Base-by-base conservation (phyloP, 2,888 invertebrate genomes). In the Hydropsyche betteni region DNA sequence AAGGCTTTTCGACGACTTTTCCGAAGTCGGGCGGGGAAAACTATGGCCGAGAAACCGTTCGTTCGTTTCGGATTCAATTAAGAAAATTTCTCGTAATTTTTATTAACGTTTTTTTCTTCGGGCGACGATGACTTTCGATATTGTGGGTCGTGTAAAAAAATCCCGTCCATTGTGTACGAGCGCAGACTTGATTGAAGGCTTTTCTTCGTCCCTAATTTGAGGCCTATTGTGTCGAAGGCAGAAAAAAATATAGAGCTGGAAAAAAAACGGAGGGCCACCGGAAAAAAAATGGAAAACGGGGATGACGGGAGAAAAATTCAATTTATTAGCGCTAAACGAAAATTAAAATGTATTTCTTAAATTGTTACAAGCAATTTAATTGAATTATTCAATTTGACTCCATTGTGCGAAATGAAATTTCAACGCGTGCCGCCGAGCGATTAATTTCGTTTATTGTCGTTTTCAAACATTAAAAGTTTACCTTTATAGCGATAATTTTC, bases 301-400 rank as follows among this genome's bases (percentile, higher is more conserved):
- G 16, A n/a, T 1, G 6, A 7, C 16, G 55, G 16, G 5, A n/a
- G 16, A n/a, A 55, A 55, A 55, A 55, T 55, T 55, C 55, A 55
- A 55, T 55, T 55, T 55, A 55, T 55, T 55, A 55, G n/a, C n/a
- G 55, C 55, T 14, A 55, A 55, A 55, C 16, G 55, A 55, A 55
- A 55, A 55, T 55, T 55, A 55, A 55, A 55, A 55, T 55, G 55
- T 55, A n/a, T 55, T 55, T 16, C 16, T 55, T 55, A n/a, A 55
- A 55, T 44, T 44, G 44, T 44, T 14, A 55, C n/a, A 55, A 55
- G 55, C 55, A 4, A 55, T 16, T 14, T 55, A 55, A 55, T 55
- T 55, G 55, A 55, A 55, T 55, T 55, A 16, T 55, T 55, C 55
- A 55, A 55, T 55, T 55, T 55, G n/a, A 55, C 16, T 55, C 55